These are phyloP conservation scores for Brachyhypopomus occidentalis DNA, from an alignment of 2,113 vertebrate species.

Conservation along the genomic window DNA sequence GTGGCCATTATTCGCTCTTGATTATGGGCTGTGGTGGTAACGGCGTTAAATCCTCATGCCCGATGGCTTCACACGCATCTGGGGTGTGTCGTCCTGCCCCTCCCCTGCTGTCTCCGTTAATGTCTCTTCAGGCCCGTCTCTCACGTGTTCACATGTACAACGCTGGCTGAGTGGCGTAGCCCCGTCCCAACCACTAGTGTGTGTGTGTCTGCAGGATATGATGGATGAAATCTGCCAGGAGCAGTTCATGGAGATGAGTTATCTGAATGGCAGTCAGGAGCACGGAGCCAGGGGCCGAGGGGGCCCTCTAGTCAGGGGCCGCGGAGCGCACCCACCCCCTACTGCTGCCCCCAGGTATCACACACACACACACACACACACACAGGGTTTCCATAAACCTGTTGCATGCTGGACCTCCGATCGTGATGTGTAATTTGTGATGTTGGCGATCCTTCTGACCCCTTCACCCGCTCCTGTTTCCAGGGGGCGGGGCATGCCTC, in stretches of 20 bases:
- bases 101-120: not conserved
- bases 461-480: not conserved
- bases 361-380: not conserved
- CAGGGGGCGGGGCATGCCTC: constrained; percentile 91
- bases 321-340: constrained; percentile 82
- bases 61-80: not conserved
- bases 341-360: constrained; percentile 84
- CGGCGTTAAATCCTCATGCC: not conserved
- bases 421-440: too few relatives aligned
- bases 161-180: not conserved
- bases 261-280: constrained; percentile 91
- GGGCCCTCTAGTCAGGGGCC: constrained; percentile 84
- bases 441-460: too few relatives aligned
- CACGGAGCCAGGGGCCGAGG: constrained; percentile 82
- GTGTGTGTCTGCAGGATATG: constrained; percentile 81
- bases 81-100: not conserved
- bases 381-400: too few relatives aligned
- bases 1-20: not conserved
- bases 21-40: not conserved
- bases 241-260: constrained; percentile 96
- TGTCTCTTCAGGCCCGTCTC: not conserved
- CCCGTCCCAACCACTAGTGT: not conserved
- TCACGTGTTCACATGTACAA: not conserved
- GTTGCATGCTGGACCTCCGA: too few relatives aligned
- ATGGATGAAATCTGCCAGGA: constrained; percentile 99